Percentiles rank a stretch among this genome's conserved stretches.
Evolutionary conservation across 2,888 invertebrate species (phyloP).

Genomic region (Drosophila cognata): DNA sequence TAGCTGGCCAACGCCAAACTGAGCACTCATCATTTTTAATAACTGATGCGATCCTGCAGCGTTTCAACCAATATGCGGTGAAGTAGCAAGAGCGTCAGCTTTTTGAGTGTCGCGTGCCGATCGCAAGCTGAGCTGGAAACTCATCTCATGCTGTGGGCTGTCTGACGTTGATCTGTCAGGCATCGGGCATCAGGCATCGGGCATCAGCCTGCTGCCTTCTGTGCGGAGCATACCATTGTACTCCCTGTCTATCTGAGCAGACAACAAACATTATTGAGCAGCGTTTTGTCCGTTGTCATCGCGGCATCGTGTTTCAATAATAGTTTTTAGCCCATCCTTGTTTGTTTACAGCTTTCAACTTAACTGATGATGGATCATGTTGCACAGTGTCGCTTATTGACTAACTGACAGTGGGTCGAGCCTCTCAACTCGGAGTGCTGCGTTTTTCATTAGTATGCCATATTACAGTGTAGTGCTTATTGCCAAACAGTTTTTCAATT

Average conservation of each 20-base stretch:
- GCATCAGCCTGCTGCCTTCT: constrained; percentile 20
- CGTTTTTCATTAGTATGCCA: neutral
- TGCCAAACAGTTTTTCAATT: neutral
- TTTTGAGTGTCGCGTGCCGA: constrained; percentile 70
- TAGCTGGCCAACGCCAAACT: constrained; percentile 42
- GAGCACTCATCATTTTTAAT: constrained; percentile 57
- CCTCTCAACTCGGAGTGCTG: constrained; percentile 34
- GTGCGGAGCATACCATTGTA: constrained; percentile 25
- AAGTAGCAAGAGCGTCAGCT: constrained; percentile 45
- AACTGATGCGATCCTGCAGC: constrained; percentile 66
- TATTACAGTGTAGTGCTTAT: neutral
- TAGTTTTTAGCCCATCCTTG: constrained; percentile 59
- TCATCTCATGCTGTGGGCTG: constrained; percentile 71
- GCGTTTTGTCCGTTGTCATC: constrained; percentile 71
- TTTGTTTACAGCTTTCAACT: constrained; percentile 70
- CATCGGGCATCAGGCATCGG: constrained; percentile 18
- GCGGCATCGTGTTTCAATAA: constrained; percentile 74
- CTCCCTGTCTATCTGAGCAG: constrained; percentile 16
- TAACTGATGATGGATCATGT: constrained; percentile 74
- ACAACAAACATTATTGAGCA: constrained; percentile 10
- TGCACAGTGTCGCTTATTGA: constrained; percentile 70
- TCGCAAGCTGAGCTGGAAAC: constrained; percentile 70
- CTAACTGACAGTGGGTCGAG: constrained; percentile 59
- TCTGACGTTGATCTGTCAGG: constrained; percentile 44
- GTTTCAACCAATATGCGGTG: constrained; percentile 27